Base-by-base conservation (phyloP, 1,140 invertebrate species). In the Drosophila oshimai region DNA sequence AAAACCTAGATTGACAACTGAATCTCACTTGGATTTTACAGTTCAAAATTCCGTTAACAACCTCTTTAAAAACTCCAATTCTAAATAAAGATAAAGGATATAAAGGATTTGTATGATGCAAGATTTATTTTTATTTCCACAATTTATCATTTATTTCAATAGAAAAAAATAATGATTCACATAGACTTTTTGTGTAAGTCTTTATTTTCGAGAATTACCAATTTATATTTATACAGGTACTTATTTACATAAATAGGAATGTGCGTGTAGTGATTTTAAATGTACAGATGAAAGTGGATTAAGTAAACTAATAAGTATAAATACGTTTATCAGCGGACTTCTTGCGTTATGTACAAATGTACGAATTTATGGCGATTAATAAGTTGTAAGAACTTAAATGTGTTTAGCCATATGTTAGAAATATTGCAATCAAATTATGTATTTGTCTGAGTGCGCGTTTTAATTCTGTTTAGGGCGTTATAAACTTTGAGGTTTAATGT, bases 161-260 rank as follows among this genome's bases (percentile, higher is more conserved):
- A 60, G 47, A 60, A 80, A 70, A 62, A 69, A 45, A 46, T 62
- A 50, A 70, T 15, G 37, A 42, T 60, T 57, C 39, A 65, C 54
- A 65, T 50, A 29, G n/a, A 37, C 20, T 53, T 51, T 31, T 29
- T 80, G 53, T 51, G 49, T 15, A 29, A 22, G 61, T 75, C 47
- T 46, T 75, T 76, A 81, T 42, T 42, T 15, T 60, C 6, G 26
- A 54, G 26, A 55, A 68, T 58, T 61, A 54, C 36, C 42, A 83
- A 67, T 77, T 67, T 36, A 57, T 60, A 44, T 60, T 53, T 83
- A 57, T 60, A 60, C 49, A 83, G 50, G 55, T 78, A 83, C 49
- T 70, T 83, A 83, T 83, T 62, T 83, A 83, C 79, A 83, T 74
- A 74, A 78, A 55, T 61, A 74, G 42, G 62, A 64, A 65, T 83